These are phyloP conservation scores for Oscheius onirici DNA, from an alignment of 2,888 invertebrate genomes.

Conservation along the genomic window DNA sequence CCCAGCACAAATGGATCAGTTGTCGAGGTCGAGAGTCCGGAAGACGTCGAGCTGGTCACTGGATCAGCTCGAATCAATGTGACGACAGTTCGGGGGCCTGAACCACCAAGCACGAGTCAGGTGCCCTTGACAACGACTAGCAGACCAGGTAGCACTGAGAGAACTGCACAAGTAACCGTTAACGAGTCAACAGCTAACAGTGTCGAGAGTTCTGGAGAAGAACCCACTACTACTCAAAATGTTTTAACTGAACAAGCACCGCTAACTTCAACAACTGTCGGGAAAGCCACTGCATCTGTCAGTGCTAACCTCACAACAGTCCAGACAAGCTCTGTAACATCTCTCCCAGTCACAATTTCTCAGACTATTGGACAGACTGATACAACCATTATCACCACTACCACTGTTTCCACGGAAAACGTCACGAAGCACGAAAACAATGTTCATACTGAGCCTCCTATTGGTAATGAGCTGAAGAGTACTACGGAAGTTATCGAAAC, in stretches of 20 bases:
- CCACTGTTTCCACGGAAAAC: too few relatives aligned
- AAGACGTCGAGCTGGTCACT: constrained; percentile 14
- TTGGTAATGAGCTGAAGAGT: too few relatives aligned
- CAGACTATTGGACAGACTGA: too few relatives aligned
- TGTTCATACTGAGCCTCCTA: too few relatives aligned
- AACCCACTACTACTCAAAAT: neutral
- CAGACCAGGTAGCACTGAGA: constrained; percentile 12
- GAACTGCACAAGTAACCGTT: neutral
- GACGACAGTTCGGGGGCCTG: neutral
- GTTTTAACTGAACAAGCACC: neutral
- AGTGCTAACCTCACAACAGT: neutral
- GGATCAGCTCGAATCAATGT: constrained; percentile 5
- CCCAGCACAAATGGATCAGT: neutral
- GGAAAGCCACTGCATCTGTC: neutral
- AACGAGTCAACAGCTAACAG: neutral
- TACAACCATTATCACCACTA: too few relatives aligned
- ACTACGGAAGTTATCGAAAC: too few relatives aligned
- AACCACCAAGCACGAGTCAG: neutral
- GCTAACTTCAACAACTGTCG: neutral
- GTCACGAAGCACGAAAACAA: too few relatives aligned
- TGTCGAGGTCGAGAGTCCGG: constrained; percentile 3
- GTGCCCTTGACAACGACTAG: neutral
- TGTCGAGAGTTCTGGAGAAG: neutral
- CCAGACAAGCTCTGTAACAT: neutral
- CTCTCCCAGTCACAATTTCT: neutral